Evolutionary conservation across 2,888 invertebrate genomes (phyloP).

Genomic region (Euclidia mi): DNA sequence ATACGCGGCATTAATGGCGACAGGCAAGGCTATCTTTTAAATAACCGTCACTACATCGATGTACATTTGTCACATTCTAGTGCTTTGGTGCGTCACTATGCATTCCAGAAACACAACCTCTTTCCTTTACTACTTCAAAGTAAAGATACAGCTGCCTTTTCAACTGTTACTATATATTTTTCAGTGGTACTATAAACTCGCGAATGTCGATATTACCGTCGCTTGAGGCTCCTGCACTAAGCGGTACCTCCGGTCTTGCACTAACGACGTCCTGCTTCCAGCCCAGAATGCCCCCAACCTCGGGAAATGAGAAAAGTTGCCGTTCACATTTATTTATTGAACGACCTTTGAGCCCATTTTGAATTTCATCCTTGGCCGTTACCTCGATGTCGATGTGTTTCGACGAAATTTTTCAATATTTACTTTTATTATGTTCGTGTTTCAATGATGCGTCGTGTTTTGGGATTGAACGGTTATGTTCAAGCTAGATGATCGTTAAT

Average conservation of each 20-base stretch:
- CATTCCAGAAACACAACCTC: too few relatives aligned
- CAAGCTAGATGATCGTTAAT: too few relatives aligned
- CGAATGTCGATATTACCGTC: background rate
- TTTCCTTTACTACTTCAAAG: too few relatives aligned
- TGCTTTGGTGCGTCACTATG: too few relatives aligned
- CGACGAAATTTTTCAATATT: slow-evolving; percentile 40
- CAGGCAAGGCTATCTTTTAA: too few relatives aligned
- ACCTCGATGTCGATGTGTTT: slow-evolving; percentile 24
- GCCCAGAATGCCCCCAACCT: background rate
- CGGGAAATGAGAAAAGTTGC: slow-evolving; percentile 56
- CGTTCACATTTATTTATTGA: slow-evolving; percentile 53
- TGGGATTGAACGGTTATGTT: background rate
- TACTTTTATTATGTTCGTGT: slow-evolving; percentile 23
- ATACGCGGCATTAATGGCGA: too few relatives aligned
- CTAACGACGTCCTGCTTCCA: slow-evolving; percentile 12
- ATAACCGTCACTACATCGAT: too few relatives aligned
- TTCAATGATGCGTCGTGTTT: slow-evolving; percentile 5
- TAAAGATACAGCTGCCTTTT: too few relatives aligned
- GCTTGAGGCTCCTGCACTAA: background rate
- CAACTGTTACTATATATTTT: too few relatives aligned
- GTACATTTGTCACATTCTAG: too few relatives aligned
- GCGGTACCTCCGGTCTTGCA: slow-evolving; percentile 6
- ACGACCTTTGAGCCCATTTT: slow-evolving; percentile 46
- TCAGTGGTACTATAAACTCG: too few relatives aligned
- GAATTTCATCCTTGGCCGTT: slow-evolving; percentile 37